Conservation (phyloP, 2,113 vertebrate genomes). For the Alectura lathami region DNA sequence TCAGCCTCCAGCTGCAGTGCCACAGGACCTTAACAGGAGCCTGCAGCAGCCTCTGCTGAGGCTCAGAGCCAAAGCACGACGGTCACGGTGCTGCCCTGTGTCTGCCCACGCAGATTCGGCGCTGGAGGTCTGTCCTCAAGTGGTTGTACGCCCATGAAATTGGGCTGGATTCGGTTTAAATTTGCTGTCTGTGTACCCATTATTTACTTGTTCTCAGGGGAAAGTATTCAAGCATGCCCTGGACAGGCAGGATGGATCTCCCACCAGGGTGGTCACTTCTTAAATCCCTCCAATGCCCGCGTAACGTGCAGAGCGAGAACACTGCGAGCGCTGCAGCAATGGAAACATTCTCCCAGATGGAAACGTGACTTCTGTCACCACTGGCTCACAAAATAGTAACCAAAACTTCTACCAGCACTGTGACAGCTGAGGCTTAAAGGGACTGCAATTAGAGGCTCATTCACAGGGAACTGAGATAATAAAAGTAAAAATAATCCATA, state of each 20-base stretch:
- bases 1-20: neutral
- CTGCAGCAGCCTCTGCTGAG: neutral
- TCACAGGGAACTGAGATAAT: neutral
- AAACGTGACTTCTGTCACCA: neutral
- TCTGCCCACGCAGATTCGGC: neutral
- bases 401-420: neutral
- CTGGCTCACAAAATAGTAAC: neutral
- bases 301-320: neutral
- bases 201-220: neutral
- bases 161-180: neutral
- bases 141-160: neutral
- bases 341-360: neutral
- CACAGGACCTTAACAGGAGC: neutral
- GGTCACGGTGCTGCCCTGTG: neutral
- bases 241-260: neutral
- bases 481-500: neutral
- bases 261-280: neutral
- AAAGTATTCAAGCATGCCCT: neutral
- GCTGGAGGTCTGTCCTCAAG: neutral
- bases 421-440: neutral
- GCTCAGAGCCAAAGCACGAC: neutral
- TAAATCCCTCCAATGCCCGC: neutral
- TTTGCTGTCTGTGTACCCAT: neutral
- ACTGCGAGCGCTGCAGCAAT: neutral
- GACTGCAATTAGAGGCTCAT: neutral